A percentile compares a stretch with the other conserved stretches of the same genome.
Conservation (phyloP, 37 sponge, comb jelly and placozoan genomes). For the Eunapius fragilis region DNA sequence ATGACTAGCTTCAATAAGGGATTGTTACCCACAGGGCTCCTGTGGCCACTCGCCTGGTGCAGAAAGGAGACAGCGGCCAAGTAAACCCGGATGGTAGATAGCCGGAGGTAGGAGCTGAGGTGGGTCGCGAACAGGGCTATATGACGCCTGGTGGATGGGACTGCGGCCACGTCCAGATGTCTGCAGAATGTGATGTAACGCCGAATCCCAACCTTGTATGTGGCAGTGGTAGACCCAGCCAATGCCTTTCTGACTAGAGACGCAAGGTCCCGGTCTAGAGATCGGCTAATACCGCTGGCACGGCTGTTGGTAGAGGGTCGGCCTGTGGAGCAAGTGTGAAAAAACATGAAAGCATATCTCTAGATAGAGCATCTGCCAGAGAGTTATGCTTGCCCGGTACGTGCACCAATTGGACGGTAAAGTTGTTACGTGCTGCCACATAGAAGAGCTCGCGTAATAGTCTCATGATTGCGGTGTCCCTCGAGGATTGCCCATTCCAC, state of each 20-base stretch:
- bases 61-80: constrained; percentile 20
- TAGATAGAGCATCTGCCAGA: constrained; percentile 55
- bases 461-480: constrained; percentile 22
- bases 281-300: constrained; percentile 8
- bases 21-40: constrained; percentile 12
- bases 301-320: constrained; percentile 8
- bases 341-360: constrained; percentile 15
- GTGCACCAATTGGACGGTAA: constrained; percentile 14
- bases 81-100: constrained; percentile 32
- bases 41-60: constrained; percentile 10
- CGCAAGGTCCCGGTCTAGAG: neutral
- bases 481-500: constrained; percentile 29
- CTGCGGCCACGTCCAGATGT: too few species aligned
- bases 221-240: constrained; percentile 12
- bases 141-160: too few species aligned
- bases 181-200: constrained; percentile 22
- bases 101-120: constrained; percentile 11
- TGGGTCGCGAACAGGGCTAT: constrained; percentile 18
- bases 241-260: neutral
- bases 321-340: constrained; percentile 39
- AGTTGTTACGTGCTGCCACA: constrained; percentile 10
- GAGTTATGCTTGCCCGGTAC: constrained; percentile 24
- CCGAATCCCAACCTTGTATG: constrained; percentile 30
- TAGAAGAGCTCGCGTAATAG: constrained; percentile 25
- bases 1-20: constrained; percentile 9